Percentiles rank a stretch among this genome's conserved stretches.
Conservation (phyloP, 2,888 invertebrate genomes). For the Dione juno region DNA sequence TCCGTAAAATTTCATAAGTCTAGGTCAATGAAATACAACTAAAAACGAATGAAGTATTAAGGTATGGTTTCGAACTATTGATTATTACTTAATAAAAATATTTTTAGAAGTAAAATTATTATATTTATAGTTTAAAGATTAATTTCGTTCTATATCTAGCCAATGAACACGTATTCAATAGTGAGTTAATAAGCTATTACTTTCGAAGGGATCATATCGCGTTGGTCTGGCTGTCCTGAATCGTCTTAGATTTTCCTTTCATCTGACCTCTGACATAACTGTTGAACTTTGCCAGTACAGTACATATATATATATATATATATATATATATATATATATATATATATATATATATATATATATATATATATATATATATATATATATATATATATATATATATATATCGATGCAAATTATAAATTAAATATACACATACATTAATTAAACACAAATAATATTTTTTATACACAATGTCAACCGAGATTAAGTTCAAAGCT, state of each 20-base stretch:
- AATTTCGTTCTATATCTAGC: neutral
- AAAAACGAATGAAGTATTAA: no score
- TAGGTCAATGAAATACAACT: no score
- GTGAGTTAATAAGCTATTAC: constrained; percentile 9
- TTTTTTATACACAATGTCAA: neutral
- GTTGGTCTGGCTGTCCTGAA: constrained; percentile 4
- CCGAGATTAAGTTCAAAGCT: neutral
- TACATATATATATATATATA: neutral
- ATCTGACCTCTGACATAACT: neutral
- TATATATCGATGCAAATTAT: no score
- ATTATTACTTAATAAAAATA: no score
- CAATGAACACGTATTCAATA: neutral
- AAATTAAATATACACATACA: neutral
- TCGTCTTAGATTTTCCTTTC: constrained; percentile 15
- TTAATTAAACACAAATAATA: neutral
- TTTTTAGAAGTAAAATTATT: no score
- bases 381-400: no score
- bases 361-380: no score
- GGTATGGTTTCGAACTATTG: no score
- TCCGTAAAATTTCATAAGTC: no score
- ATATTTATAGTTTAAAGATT: neutral
- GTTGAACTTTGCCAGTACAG: neutral
- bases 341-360: no score
- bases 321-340: no score
- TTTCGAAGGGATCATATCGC: neutral